These are phyloP conservation scores for Rosalia funebris DNA, from an alignment of 2,888 invertebrate species.

Conservation along the genomic window DNA sequence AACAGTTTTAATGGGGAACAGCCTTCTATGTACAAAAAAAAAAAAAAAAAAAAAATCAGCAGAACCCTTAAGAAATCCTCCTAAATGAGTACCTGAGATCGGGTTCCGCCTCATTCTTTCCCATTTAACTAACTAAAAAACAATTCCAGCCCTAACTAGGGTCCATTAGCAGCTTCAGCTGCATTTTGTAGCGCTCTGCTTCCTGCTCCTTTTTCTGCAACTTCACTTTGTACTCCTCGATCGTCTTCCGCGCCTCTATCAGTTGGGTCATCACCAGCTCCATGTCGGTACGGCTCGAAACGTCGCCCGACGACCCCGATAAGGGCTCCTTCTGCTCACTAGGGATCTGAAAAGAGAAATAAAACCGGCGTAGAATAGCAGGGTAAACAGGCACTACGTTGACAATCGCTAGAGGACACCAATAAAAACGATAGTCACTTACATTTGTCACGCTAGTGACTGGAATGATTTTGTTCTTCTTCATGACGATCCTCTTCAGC, in stretches of 20 bases:
- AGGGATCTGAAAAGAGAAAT: constrained; percentile 14
- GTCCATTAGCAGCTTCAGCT: constrained; percentile 55
- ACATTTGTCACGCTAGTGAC: constrained; percentile 45
- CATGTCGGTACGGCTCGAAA: constrained; percentile 43
- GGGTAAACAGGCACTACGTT: no score
- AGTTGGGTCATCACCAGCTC: constrained; percentile 56
- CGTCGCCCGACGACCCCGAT: constrained; percentile 3
- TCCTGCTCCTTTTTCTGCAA: constrained; percentile 58
- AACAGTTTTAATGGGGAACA: background rate
- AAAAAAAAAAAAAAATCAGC: background rate
- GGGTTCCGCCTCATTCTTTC: background rate
- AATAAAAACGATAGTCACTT: constrained; percentile 24
- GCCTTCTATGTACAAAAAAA: background rate
- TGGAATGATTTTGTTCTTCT: constrained; percentile 57
- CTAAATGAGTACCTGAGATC: constrained; percentile 15
- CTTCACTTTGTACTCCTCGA: constrained; percentile 60
- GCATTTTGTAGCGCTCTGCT: constrained; percentile 58
- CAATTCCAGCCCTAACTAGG: constrained; percentile 40
- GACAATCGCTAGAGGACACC: no score
- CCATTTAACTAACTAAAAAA: constrained; percentile 9
- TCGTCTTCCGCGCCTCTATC: constrained; percentile 56
- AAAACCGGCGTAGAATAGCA: no score
- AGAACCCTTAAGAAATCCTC: no score
- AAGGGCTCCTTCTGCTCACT: constrained; percentile 22
- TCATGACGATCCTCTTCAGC: constrained; percentile 59